Base-by-base conservation (phyloP, 1,140 invertebrate species). In the Acromyrmex heyeri region DNA sequence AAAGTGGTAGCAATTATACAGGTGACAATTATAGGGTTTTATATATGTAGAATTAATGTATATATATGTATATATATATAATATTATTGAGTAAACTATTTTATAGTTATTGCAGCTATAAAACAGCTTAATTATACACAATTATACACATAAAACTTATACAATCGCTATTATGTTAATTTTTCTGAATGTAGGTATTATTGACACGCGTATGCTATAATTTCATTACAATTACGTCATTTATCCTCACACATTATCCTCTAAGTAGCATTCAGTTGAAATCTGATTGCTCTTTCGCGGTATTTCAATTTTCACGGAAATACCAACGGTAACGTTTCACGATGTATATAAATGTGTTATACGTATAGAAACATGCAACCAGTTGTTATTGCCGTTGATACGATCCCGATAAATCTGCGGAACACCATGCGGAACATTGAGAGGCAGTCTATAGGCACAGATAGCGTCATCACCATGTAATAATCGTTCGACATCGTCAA, bases 341-440 rank as follows among this genome's bases (percentile, higher is more conserved):
- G n/a, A 65, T 12, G 69, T 18, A 8, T 8, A 7, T n/a, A 2
- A 8, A 18, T 75, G 16, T 24, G 24, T 14, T 55, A 64, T 65
- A 12, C 0, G 8, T 21, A 16, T 67, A n/a, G 27, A n/a, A 61
- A 87, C 76, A 70, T 61, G 76, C 59, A 50, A 1, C 55, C 34
- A 18, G 82, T 88, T 85, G 87, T 88, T 85, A 85, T 85, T 77
- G 57, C 61, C 65, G 12, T 73, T n/a, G n/a, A 75, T 83, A 70
- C 69, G 44, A 76, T 30, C 76, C 27, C 62, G 69, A 24, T 72
- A 81, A 88, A 87, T 88, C 50, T 78, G 27, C 48, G 70, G 85
- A 87, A 64, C 77, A 55, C 78, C 70, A 83, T 34, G 69, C 16
- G 30, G 61, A 87, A 57, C 57, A 16, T 87, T 24, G 30, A 70